Base-by-base conservation (phyloP, 1,140 invertebrate species). In the Scaptomyza montana region DNA sequence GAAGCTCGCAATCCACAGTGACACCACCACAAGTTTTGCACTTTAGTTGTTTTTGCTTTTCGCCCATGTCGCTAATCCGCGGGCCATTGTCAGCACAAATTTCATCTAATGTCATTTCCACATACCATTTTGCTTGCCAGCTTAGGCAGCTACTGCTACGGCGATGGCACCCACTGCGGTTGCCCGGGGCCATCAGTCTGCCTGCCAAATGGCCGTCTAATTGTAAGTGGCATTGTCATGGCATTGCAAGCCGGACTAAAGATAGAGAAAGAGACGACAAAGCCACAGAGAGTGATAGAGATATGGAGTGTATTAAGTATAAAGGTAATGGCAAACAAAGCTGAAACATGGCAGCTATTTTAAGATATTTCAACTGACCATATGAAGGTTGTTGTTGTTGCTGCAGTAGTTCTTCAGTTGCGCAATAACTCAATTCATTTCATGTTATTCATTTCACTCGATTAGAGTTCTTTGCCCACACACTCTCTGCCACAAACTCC, bases 71-170 rank as follows among this genome's bases (percentile, higher is more conserved):
- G 78, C 63, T 89, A 89, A 87, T 87, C 79, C 78, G 73, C 39
- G 25, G 56, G 73, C 74, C 82, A 87, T 79, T 87, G 82, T 87
- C 76, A 89, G 73, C 66, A 77, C 36, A 71, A 89, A 79, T 87
- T 82, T 66, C 66, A 49, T 79, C 76, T 82, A 86, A 86, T 87
- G 68, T 63, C 75, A 74, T 80, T 85, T 80, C 33, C 73, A 72
- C 68, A 75, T 62, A 72, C 60, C 33, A 70, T 65, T 71, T 59
- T 54, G 54, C 41, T 25, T 47, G 56, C 30, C 39, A 51, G 68
- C 61, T 71, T 65, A 57, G 46, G 46, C 53, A 56, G 21, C 30
- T 19, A 36, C 33, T 62, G 41, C 33, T 21, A 45, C 33, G 16
- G 59, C 16, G 16, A 33, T 7, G 30, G 30, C 30, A 33, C 1